Conservation (phyloP, 2,113 vertebrate genomes). For the Acanthochromis polyacanthus region DNA sequence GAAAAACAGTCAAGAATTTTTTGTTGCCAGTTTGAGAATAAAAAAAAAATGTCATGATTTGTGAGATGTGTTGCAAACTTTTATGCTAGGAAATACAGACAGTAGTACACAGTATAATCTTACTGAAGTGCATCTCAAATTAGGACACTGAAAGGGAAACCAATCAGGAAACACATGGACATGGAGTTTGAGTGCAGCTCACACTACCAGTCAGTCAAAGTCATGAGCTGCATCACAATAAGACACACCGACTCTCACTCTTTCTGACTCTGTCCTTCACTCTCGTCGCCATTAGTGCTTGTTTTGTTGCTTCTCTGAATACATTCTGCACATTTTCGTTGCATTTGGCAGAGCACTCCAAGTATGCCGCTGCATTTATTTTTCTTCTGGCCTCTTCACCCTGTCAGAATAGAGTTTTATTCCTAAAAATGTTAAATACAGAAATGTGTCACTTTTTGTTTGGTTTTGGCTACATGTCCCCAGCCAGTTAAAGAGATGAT, state of each 20-base stretch:
- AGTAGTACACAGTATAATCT: background rate
- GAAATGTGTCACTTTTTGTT: too few species aligned
- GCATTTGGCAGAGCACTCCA: slow-evolving; percentile 88
- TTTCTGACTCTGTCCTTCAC: slow-evolving; percentile 63
- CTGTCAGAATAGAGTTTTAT: slow-evolving; percentile 44
- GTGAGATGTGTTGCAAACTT: too few species aligned
- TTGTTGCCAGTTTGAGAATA: slow-evolving; percentile 38
- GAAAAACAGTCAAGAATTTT: background rate
- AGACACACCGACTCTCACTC: slow-evolving; percentile 61
- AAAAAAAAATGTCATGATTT: slow-evolving; percentile 42
- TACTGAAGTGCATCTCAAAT: background rate
- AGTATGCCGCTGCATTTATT: slow-evolving; percentile 81
- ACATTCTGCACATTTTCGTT: slow-evolving; percentile 83
- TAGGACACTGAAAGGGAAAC: slow-evolving; percentile 20
- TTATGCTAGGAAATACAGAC: background rate
- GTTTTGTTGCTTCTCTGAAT: slow-evolving; percentile 12
- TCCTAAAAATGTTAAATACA: too few species aligned
- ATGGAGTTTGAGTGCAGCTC: background rate
- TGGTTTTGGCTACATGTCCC: too few species aligned
- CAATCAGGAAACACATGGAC: slow-evolving; percentile 37
- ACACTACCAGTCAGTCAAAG: background rate
- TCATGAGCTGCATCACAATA: slow-evolving; percentile 71
- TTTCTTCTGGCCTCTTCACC: slow-evolving; percentile 44
- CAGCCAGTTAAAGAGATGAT: too few species aligned
- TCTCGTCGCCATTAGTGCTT: slow-evolving; percentile 14